Base-by-base conservation (phyloP, 2,888 invertebrate species). In the Pomacea canaliculata region DNA sequence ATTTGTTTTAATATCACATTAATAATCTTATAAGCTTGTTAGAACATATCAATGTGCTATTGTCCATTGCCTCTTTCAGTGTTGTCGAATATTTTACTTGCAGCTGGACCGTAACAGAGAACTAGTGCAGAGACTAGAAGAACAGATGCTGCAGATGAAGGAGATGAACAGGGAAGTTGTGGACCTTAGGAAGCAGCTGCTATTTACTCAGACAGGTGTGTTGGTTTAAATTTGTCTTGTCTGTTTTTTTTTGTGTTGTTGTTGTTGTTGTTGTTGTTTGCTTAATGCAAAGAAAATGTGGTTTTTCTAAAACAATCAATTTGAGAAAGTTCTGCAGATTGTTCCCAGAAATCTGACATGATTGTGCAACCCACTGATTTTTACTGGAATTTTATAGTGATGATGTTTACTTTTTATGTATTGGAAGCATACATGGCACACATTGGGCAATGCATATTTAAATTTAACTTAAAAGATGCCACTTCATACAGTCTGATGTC, bases 151-250 rank as follows among this genome's bases (percentile, higher is more conserved):
- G 56, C 87, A 88, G 78, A 85, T 87, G 86, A 88, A 85, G 77
- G 88, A 89, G 76, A 88, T 89, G 87, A 86, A 87, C 71, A 80
- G 85, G 48, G 88, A 89, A 71, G 78, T 89, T 37, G 82, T 83
- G 1, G 89, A 90, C 75, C 80, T 88, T 10, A 79, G 89, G 49
- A 85, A 88, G 67, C 88, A 88, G 73, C 80, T 88, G 18, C 79
- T 83, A 49, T 82, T 85, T 79, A 86, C 89, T 49, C 84, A 87
- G 71, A 84, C 83, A 85, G 88, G 88, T 86, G 76, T 68, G 19
- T 1, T 23, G 23, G 18, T 19, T 27, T 51, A 7, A 19, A 68
- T 13, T 66, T 19, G n/a, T 16, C 8, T 68, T n/a, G 19, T 48
- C 37, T 27, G 27, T 2, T 13, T 10, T 51, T 51, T 65, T n/a